phyloP scores from a whole-genome alignment of 2,797 vertebrate species.

The Morelia viridis region DNA sequence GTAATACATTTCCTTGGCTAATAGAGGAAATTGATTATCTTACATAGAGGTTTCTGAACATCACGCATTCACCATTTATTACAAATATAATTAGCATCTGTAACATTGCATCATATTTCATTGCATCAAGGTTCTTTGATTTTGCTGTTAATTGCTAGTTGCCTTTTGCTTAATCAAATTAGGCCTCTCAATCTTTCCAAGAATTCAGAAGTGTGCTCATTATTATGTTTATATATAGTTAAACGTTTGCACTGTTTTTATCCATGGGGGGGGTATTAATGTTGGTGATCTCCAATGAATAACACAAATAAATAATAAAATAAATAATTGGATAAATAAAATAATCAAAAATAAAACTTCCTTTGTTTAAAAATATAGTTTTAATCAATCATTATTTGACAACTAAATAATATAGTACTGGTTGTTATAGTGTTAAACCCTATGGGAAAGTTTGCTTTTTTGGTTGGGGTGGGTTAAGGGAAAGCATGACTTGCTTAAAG shows the following conservation, averaged over 20 bases:
- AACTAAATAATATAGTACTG: neutral
- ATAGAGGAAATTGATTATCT: conserved; percentile 55
- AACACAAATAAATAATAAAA: neutral
- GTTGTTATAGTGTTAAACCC: neutral
- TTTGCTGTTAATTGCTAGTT: conserved; percentile 42
- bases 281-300: neutral
- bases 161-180: conserved; percentile 36
- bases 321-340: neutral
- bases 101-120: conserved; percentile 42
- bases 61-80: conserved; percentile 45
- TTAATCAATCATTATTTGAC: neutral
- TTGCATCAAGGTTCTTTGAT: conserved; percentile 30
- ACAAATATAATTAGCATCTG: conserved; percentile 39
- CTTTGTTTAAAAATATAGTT: neutral
- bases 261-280: neutral
- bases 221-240: neutral
- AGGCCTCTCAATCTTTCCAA: conserved; percentile 11
- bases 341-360: neutral
- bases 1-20: conserved; percentile 50
- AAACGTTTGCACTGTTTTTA: neutral
- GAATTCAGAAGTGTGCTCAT: conserved; percentile 1
- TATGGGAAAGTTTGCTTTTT: neutral
- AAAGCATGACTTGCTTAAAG: too few species aligned
- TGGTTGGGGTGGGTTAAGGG: neutral
- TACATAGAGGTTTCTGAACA: conserved; percentile 39